Evolutionary conservation across 2,797 vertebrate species (phyloP).

Genomic region (Sebastes goodei): DNA sequence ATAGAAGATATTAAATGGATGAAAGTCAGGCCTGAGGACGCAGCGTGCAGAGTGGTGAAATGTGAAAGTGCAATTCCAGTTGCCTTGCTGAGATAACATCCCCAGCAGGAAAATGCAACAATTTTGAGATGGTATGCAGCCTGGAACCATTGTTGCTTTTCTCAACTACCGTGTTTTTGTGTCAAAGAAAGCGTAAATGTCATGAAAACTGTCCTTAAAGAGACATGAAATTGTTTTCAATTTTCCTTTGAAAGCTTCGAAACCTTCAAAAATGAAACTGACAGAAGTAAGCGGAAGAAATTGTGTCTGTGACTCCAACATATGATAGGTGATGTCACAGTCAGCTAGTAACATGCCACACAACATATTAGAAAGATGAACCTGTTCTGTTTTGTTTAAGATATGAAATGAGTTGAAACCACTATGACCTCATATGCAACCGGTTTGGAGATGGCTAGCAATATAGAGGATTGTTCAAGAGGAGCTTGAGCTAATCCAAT

Average conservation of each 20-base stretch:
- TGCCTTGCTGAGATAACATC: constrained; percentile 3
- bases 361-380: not conserved
- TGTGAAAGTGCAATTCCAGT: constrained; percentile 14
- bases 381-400: not conserved
- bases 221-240: not conserved
- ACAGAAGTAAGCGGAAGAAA: not conserved
- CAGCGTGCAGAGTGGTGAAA: not conserved
- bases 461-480: not conserved
- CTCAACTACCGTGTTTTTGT: not conserved
- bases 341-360: not conserved
- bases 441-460: not conserved
- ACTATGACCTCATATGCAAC: not conserved
- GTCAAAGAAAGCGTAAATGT: not conserved
- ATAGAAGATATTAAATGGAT: not conserved
- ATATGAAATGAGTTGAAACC: not conserved
- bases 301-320: not conserved
- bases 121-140: not conserved
- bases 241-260: not conserved
- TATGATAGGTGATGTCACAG: not conserved
- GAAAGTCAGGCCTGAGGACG: not conserved
- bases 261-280: not conserved
- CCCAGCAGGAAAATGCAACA: constrained; percentile 13
- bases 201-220: constrained; percentile 1
- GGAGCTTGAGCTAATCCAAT: too few relatives aligned
- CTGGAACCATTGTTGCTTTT: not conserved